Base-by-base conservation (phyloP, 2,113 vertebrate genomes). In the Odocoileus virginianus region DNA sequence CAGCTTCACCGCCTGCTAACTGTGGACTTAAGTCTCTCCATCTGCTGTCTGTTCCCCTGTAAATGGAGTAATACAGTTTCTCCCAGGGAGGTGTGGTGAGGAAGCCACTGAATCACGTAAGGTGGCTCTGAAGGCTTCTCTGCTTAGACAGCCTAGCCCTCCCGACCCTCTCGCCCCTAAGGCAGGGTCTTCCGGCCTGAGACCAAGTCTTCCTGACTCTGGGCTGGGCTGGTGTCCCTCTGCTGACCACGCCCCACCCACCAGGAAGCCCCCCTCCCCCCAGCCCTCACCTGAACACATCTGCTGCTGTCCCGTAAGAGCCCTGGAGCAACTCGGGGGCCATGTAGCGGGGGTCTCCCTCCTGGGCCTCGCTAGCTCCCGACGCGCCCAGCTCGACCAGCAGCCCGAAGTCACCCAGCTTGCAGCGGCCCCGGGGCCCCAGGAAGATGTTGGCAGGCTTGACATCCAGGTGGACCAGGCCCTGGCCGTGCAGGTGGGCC, bases 341-440 rank as follows among this genome's bases (percentile, higher is more conserved):
- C 99, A 99, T 99, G 98, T 99, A 99, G 54, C 99, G 98, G 9
- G 99, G 99, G 97, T 99, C 99, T 28, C 99, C 99, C 97, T 99
- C 99, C 98, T 99, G 99, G 40, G 98, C 98, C 43, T 99, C 98
- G 0, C 92, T 82, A 7, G 96, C 94, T 36, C 98, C 98, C 0
- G 92, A 23, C 0, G 91, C 91, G 23, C 98, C 98, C 95, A 99
- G 96, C 95, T 99, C 98, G 50, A 99, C 93, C 98, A 99, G 98
- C 91, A 99, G 98, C 36, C 99, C 99, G 14, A 99, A 99, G 98
- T 99, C 99, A 0, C 99, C 99, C 83, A 99, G 98, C 93, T 99
- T 99, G 93, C 99, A 99, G 60, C 99, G 98, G 12, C 99, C 99
- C 14, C 99, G 99, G 64, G 97, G 97, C 0, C 99, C 99, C 82